Percentiles rank a stretch among this genome's conserved stretches.
Evolutionary conservation across 2,888 invertebrate species (phyloP).

Genomic region (Atherix ibis): DNA sequence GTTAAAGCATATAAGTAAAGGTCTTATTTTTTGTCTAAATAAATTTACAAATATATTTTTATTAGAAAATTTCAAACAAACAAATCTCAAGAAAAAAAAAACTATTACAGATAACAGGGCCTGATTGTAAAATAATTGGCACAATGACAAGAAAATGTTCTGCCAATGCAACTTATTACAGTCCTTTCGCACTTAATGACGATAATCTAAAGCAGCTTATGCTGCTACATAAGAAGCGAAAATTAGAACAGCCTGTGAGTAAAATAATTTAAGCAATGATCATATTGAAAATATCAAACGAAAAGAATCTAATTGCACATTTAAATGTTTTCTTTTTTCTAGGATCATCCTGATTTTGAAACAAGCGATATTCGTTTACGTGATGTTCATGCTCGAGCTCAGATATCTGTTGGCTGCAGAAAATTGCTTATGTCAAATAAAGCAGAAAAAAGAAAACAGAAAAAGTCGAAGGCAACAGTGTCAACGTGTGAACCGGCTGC

Average conservation of each 20-base stretch:
- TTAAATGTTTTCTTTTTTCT: constrained; percentile 16
- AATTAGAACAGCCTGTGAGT: constrained; percentile 51
- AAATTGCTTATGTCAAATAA: constrained; percentile 16
- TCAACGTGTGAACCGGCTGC: not conserved
- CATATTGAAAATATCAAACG: not conserved
- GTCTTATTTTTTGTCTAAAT: no score
- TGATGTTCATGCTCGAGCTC: constrained; percentile 35
- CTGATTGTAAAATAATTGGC: no score
- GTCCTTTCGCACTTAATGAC: constrained; percentile 17
- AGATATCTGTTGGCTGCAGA: constrained; percentile 26
- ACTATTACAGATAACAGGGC: no score
- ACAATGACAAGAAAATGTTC: no score
- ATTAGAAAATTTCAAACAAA: no score
- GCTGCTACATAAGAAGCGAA: constrained; percentile 51
- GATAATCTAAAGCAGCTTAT: constrained; percentile 44
- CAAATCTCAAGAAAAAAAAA: no score
- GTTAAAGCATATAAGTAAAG: no score
- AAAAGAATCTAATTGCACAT: no score
- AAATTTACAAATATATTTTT: no score
- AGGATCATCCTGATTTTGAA: constrained; percentile 61
- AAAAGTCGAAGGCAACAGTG: constrained; percentile 21
- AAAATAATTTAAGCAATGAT: constrained; percentile 2
- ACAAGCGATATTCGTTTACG: constrained; percentile 60
- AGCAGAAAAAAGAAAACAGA: constrained; percentile 21
- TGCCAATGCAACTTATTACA: no score